A percentile compares a stretch with the other conserved stretches of the same genome.
Conservation (phyloP, 2,888 invertebrate genomes). For the Eulithis prunata region DNA sequence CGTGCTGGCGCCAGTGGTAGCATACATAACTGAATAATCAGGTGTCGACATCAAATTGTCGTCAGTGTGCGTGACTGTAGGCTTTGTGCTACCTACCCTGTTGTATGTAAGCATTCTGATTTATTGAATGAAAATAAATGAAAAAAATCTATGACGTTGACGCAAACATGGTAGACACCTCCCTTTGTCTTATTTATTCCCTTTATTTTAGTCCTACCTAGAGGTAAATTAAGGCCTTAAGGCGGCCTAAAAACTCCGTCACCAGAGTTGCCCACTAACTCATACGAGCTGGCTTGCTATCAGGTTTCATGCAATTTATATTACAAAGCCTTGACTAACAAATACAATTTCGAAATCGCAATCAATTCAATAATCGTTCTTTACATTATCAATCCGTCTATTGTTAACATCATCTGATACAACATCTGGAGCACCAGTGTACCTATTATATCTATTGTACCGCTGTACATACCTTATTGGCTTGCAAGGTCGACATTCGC, state of each 20-base stretch:
- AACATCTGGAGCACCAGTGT: not conserved
- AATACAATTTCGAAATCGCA: constrained; percentile 5
- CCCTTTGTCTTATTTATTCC: too few species aligned
- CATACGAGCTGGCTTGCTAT: too few species aligned
- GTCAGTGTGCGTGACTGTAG: constrained; percentile 20
- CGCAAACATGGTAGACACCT: too few species aligned
- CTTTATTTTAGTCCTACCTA: too few species aligned
- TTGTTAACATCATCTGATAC: constrained; percentile 16
- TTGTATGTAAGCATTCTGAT: not conserved
- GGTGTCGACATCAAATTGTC: constrained; percentile 29
- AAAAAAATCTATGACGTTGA: not conserved
- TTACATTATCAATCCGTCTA: constrained; percentile 5
- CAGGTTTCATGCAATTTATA: too few species aligned
- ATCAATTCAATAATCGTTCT: constrained; percentile 6
- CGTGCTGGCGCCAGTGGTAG: constrained; percentile 37
- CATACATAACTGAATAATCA: constrained; percentile 34
- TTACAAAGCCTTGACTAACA: constrained; percentile 1
- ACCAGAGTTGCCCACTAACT: too few species aligned
- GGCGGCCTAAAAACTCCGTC: too few species aligned
- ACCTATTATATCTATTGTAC: not conserved
- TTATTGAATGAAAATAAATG: not conserved
- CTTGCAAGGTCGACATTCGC: not conserved
- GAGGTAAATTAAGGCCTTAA: too few species aligned
- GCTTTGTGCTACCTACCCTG: not conserved
- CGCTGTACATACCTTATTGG: too few species aligned